phyloP scores from a whole-genome alignment of 2,797 vertebrate genomes.

The Trichosurus vulpecula region DNA sequence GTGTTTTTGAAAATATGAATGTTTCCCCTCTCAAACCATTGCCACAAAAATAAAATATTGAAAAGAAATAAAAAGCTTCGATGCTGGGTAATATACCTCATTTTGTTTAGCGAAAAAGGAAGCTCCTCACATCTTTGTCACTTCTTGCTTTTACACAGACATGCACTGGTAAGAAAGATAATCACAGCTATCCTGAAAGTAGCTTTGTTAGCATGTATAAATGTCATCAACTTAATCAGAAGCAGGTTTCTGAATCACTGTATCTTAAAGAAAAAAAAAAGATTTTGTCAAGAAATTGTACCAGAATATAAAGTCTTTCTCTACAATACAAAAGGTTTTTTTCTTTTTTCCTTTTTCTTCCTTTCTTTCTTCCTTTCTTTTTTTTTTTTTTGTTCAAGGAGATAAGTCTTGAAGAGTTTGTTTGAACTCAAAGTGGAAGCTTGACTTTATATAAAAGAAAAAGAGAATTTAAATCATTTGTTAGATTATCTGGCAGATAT shows the following conservation, averaged over 20 bases:
- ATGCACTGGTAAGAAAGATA: background rate
- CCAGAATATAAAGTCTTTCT: background rate
- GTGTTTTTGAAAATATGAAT: background rate
- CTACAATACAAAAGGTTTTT: too few relatives aligned
- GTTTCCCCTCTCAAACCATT: background rate
- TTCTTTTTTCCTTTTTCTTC: too few relatives aligned
- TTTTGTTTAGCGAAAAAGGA: background rate
- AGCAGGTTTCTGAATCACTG: background rate
- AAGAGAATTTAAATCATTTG: background rate
- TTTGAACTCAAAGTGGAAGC: background rate
- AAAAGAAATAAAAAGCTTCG: background rate
- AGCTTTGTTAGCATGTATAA: background rate
- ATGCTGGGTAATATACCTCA: background rate
- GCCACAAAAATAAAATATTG: background rate
- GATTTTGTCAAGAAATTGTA: background rate
- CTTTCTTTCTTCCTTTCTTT: background rate
- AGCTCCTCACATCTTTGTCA: background rate
- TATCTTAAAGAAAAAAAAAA: background rate
- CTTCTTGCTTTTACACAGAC: background rate
- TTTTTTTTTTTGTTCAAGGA: background rate
- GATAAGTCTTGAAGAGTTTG: background rate
- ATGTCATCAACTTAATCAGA: background rate
- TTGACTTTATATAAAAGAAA: background rate
- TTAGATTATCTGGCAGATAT: background rate
- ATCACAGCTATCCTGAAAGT: background rate